Conservation (phyloP, 2,113 vertebrate species). For the Ameiurus melas region DNA sequence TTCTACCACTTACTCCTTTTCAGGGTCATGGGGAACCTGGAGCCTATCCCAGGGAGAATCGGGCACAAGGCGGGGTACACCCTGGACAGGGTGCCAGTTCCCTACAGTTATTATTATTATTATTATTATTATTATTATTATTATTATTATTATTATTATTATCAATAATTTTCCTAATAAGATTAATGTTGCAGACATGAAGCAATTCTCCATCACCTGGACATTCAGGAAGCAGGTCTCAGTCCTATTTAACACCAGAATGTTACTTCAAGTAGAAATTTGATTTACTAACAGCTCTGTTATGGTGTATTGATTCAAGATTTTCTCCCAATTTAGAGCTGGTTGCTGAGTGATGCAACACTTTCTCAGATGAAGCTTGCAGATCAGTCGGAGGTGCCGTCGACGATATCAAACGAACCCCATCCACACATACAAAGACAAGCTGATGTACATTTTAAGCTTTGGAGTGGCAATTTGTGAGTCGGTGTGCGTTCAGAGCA, state of each 20-base stretch:
- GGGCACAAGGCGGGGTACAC: too few species aligned
- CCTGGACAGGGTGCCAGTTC: too few species aligned
- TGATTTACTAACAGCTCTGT: conserved; percentile 55
- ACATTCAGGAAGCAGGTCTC: conserved; percentile 5
- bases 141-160: background rate
- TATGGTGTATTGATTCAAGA: conserved; percentile 59
- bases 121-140: too few species aligned
- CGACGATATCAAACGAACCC: conserved; percentile 13
- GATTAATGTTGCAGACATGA: background rate
- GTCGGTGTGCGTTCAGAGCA: background rate
- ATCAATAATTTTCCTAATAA: background rate
- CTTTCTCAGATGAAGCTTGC: background rate
- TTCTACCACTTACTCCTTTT: too few species aligned
- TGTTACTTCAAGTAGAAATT: conserved; percentile 47
- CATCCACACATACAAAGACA: conserved; percentile 4
- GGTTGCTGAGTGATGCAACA: background rate
- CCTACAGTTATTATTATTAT: too few species aligned
- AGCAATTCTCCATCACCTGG: background rate
- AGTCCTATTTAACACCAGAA: conserved; percentile 4
- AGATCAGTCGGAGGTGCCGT: background rate
- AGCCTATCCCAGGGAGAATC: too few species aligned
- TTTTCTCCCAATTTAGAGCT: background rate
- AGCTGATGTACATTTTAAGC: background rate
- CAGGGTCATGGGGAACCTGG: too few species aligned
- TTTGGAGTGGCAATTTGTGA: conserved; percentile 14